Evolutionary conservation across 2,888 invertebrate genomes (phyloP), one percentile per base, ranked within the genome.

Genomic region (Brassicogethes aeneus): DNA sequence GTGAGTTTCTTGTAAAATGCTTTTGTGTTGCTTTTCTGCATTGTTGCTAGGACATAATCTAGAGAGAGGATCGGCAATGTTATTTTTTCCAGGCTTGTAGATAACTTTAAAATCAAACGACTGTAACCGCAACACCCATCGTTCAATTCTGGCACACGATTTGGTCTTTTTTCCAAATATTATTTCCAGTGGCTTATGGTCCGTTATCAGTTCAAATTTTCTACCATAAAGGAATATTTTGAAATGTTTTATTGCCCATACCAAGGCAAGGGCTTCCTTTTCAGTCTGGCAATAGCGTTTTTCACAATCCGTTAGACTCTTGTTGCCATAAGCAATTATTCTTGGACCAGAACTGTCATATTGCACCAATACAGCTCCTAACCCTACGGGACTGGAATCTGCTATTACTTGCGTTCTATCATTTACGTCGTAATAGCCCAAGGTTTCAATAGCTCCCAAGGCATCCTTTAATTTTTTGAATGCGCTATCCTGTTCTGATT

Each of bases 261-360:
- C 43, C 10, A 45, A 30, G 5, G 40, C 41, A 17, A 44, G 15
- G 15, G 41, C 41, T 30, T 44, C 46, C 30, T 55, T 55, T 48
- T 61, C 60, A 2, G 55, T 55, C 42, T 58, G 55, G 2, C 51
- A 66, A 47, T 59, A 58, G 16, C 50, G 34, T 35, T 36, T 43
- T 36, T 51, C 50, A 10, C 37, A 17, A 3, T 49, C 43, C 2
- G 50, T 40, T 16, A 53, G 35, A 15, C 43, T 51, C 33, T 45
- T 45, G 36, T 43, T 48, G 29, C 44, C 47, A 37, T 45, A 51
- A 7, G 41, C 35, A 30, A 52, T 48, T 12, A 49, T 40, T 41
- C 47, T 38, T 3, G 42, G 42, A 14, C 41, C 33, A 17, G 35
- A 13, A 14, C 37, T 14, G 10, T 44, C 37, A 16, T 44, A n/a